Percentiles rank a stretch among this genome's conserved stretches.
phyloP scores from a whole-genome alignment of 2,888 invertebrate genomes.

The Dryobotodes eremita region DNA sequence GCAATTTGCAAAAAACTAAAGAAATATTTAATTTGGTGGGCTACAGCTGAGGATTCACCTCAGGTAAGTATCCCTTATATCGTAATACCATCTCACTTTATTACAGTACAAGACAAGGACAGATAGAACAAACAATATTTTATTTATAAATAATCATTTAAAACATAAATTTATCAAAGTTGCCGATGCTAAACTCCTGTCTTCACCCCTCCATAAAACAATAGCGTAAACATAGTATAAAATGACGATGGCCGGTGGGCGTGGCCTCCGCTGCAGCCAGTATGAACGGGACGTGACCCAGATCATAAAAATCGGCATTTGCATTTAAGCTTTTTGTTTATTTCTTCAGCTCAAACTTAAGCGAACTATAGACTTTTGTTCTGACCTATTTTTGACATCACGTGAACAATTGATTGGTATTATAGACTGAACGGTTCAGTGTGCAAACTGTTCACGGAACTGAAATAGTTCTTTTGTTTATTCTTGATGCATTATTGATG shows the following conservation, averaged over 20 bases:
- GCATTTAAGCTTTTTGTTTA: conserved; percentile 53
- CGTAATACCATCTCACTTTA: not conserved
- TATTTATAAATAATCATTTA: not conserved
- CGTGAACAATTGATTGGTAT: conserved; percentile 36
- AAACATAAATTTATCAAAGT: not conserved
- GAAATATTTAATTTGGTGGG: no score
- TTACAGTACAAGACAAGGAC: not conserved
- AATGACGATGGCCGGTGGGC: conserved; percentile 20
- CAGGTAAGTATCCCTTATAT: not conserved
- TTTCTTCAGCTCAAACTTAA: conserved; percentile 38
- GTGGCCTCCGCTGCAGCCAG: conserved; percentile 34
- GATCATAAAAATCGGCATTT: conserved; percentile 59
- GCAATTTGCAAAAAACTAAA: no score
- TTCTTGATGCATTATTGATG: conserved; percentile 19
- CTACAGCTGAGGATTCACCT: no score
- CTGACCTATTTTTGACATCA: conserved; percentile 46
- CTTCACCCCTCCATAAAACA: not conserved
- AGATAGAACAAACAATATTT: not conserved
- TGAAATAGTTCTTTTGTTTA: conserved; percentile 22
- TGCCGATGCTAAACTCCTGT: no score
- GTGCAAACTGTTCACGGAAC: conserved; percentile 8
- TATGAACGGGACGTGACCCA: conserved; percentile 57
- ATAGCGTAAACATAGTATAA: conserved; percentile 14
- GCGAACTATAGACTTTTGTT: conserved; percentile 20
- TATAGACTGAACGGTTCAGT: conserved; percentile 11